Conservation (phyloP, 2,888 invertebrate species). For the Azorinus chamasolen region DNA sequence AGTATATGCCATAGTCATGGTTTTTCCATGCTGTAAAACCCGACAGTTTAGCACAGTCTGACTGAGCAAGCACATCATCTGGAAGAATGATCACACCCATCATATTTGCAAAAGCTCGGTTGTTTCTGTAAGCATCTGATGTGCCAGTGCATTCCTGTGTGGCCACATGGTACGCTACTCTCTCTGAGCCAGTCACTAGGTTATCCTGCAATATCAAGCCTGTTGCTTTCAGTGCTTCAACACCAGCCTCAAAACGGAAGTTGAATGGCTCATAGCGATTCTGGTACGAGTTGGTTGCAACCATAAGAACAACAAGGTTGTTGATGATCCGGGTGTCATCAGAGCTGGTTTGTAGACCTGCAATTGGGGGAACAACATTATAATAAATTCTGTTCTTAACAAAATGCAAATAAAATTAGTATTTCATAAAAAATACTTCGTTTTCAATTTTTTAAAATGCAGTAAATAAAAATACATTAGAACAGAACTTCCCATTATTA, state of each 20-base stretch:
- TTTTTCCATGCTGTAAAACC: conserved; percentile 77
- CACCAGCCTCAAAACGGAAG: conserved; percentile 68
- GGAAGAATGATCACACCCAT: conserved; percentile 40
- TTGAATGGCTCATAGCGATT: conserved; percentile 72
- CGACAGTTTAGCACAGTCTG: conserved; percentile 67
- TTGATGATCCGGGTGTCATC: conserved; percentile 63
- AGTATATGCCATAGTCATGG: conserved; percentile 80
- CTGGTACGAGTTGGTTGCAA: conserved; percentile 79
- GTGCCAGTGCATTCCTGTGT: conserved; percentile 63
- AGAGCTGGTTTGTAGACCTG: conserved; percentile 77
- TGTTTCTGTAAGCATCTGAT: conserved; percentile 63
- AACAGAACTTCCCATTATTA: no score
- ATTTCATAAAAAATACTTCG: no score
- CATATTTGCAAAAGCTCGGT: conserved; percentile 71
- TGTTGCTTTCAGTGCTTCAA: conserved; percentile 64
- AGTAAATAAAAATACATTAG: no score
- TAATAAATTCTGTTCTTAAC: no score
- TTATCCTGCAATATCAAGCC: conserved; percentile 71
- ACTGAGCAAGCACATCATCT: conserved; percentile 5
- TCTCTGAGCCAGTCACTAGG: conserved; percentile 79
- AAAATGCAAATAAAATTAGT: no score
- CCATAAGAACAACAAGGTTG: conserved; percentile 77
- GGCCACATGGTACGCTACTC: conserved; percentile 70
- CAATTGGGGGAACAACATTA: no score
- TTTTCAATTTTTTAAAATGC: no score